Percentiles rank a stretch among this genome's conserved stretches.
phyloP scores from a whole-genome alignment of 2,113 vertebrate species.

The Hydrolagus affinis region DNA sequence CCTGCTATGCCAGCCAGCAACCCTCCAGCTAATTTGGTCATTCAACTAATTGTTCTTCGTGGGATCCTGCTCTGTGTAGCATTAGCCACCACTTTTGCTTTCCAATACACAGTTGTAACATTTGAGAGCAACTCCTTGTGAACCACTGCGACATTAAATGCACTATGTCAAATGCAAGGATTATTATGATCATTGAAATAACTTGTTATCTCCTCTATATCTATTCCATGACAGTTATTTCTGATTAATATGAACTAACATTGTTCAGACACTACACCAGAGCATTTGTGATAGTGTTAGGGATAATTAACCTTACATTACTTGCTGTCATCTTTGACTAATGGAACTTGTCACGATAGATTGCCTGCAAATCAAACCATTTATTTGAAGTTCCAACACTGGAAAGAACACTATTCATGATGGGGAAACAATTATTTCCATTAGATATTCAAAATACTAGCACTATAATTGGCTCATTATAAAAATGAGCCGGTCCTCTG shows the following conservation, averaged over 20 bases:
- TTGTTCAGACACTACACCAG: neutral
- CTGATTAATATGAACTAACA: neutral
- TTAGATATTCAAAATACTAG: neutral
- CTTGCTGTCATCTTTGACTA: neutral
- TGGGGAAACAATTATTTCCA: neutral
- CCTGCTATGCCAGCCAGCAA: no score
- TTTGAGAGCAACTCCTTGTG: no score
- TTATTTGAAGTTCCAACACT: neutral
- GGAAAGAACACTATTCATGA: neutral
- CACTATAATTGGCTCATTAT: neutral
- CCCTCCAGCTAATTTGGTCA: no score
- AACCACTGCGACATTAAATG: no score
- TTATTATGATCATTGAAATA: no score
- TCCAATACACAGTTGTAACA: no score
- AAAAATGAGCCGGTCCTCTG: neutral
- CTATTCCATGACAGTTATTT: neutral
- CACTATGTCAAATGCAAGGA: no score
- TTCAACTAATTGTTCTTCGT: no score
- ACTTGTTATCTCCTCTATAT: neutral
- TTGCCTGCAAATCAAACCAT: neutral
- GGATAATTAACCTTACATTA: neutral
- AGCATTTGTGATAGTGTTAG: neutral
- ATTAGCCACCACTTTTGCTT: no score
- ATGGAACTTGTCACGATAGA: neutral
- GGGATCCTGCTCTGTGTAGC: no score